Percentiles rank a stretch among this genome's conserved stretches.
Evolutionary conservation across 2,888 invertebrate genomes (phyloP).

Genomic region (Encarsia formosa): DNA sequence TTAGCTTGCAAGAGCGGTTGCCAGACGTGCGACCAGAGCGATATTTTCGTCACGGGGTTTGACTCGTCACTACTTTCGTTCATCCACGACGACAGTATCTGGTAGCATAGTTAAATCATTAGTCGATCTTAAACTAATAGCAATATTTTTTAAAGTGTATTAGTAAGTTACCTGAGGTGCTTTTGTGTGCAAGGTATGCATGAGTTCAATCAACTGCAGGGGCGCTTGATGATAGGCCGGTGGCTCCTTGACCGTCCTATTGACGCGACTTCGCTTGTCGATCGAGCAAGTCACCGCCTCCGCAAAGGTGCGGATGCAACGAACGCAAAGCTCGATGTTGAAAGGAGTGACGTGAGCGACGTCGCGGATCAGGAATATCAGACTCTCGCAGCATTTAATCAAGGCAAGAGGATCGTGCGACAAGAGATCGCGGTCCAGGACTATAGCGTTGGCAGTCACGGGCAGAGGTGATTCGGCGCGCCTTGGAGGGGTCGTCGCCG

Average conservation of each 20-base stretch:
- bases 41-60: conserved; percentile 48
- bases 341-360: conserved; percentile 97
- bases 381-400: conserved; percentile 88
- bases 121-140: no score
- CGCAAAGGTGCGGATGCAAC: conserved; percentile 86
- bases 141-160: background rate
- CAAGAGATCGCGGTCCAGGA: conserved; percentile 64
- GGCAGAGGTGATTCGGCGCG: conserved; percentile 49
- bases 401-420: conserved; percentile 77
- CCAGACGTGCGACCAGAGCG: conserved; percentile 94
- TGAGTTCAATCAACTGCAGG: conserved; percentile 81
- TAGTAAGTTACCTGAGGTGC: conserved; percentile 67
- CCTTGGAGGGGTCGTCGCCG: conserved; percentile 48
- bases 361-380: conserved; percentile 91
- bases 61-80: conserved; percentile 64
- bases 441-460: conserved; percentile 53
- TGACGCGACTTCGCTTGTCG: conserved; percentile 45
- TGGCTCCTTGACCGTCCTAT: conserved; percentile 39
- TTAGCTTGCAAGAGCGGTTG: conserved; percentile 95
- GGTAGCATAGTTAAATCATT: background rate
- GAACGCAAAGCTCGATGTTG: conserved; percentile 89
- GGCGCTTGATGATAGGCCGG: conserved; percentile 65
- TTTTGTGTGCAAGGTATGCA: conserved; percentile 93
- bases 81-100: conserved; percentile 83
- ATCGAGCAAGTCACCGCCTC: conserved; percentile 72